phyloP scores from a whole-genome alignment of 2,797 vertebrate genomes.

The Liasis olivaceus region DNA sequence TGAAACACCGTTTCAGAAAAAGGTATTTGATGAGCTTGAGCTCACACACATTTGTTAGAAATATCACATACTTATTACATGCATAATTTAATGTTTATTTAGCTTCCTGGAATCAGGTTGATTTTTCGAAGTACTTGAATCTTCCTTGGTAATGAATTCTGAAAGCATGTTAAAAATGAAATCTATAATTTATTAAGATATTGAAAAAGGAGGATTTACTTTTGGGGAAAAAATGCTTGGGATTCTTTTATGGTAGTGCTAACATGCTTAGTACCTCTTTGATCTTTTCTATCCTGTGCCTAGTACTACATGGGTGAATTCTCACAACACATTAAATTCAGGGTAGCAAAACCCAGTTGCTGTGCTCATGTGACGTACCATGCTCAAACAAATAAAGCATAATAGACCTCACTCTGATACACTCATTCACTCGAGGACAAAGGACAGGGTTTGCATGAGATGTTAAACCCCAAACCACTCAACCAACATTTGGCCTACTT shows the following conservation, averaged over 20 bases:
- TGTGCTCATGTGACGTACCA: neutral
- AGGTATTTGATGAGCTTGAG: too few species aligned
- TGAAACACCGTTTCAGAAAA: neutral
- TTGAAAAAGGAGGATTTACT: neutral
- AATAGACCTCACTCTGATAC: neutral
- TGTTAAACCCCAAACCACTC: neutral
- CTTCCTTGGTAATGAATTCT: neutral
- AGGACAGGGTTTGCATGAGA: neutral
- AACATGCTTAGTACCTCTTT: rapidly evolving
- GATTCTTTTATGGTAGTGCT: neutral
- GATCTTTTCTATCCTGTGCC: neutral
- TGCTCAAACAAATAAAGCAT: neutral
- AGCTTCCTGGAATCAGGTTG: neutral
- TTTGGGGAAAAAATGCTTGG: neutral
- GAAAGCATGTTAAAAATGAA: neutral
- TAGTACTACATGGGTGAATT: neutral
- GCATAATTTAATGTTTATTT: neutral
- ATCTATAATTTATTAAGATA: neutral
- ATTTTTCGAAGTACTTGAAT: neutral
- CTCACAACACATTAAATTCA: neutral
- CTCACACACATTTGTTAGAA: neutral
- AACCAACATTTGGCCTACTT: neutral
- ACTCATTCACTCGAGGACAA: neutral
- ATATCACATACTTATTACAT: too few species aligned
- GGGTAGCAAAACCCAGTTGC: neutral